phyloP scores from a whole-genome alignment of 2,113 vertebrate species.

The Gopherus flavomarginatus region DNA sequence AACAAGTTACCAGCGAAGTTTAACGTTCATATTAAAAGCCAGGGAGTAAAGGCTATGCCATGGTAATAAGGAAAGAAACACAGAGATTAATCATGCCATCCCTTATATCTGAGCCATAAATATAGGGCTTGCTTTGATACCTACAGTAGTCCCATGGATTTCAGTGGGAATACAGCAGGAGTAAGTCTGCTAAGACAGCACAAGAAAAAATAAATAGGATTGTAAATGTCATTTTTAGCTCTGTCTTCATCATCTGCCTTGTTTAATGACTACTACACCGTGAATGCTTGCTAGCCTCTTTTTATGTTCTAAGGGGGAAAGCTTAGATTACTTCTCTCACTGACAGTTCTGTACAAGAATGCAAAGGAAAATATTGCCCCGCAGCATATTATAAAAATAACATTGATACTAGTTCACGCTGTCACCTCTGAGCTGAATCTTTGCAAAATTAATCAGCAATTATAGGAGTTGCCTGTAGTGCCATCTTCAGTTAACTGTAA shows the following conservation, averaged over 20 bases:
- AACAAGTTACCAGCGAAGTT: not conserved
- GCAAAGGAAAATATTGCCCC: not conserved
- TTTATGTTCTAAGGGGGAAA: not conserved
- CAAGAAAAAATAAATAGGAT: not conserved
- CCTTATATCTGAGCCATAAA: not conserved
- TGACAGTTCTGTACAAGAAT: not conserved
- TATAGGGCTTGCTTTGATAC: not conserved
- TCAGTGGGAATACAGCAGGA: not conserved
- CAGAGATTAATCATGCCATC: not conserved
- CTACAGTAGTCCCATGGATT: not conserved
- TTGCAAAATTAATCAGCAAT: not conserved
- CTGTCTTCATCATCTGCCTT: not conserved
- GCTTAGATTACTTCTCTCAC: not conserved
- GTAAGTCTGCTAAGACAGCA: fast-evolving
- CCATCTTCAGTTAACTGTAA: constrained; percentile 10
- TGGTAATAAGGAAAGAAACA: not conserved
- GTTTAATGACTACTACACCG: not conserved
- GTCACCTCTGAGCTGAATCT: not conserved
- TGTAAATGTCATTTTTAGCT: not conserved
- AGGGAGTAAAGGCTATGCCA: not conserved
- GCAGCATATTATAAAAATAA: not conserved
- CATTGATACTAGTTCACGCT: not conserved
- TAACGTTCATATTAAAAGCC: not conserved
- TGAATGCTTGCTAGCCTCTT: not conserved
- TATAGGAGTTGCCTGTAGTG: not conserved